Evolutionary conservation across 1,140 invertebrate species (phyloP).

Genomic region (Sycobia sp.): DNA sequence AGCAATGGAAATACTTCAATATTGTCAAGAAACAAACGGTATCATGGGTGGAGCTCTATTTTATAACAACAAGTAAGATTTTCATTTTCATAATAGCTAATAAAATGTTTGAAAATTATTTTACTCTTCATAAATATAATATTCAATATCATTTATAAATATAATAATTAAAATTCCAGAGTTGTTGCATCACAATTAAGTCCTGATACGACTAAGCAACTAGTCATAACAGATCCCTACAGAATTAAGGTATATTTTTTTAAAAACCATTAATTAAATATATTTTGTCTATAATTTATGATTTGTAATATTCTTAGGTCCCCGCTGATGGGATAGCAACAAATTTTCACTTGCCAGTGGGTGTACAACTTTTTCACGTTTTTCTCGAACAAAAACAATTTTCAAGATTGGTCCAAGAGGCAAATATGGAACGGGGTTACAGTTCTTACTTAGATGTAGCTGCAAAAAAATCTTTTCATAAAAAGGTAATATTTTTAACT

Average conservation of each 20-base stretch:
- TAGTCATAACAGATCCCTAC: slow-evolving; percentile 81
- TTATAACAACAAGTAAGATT: slow-evolving; percentile 79
- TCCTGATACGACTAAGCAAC: slow-evolving; percentile 73
- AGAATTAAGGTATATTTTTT: slow-evolving; percentile 68
- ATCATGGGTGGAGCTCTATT: slow-evolving; percentile 78
- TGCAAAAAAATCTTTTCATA: slow-evolving; percentile 41
- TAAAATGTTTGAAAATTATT: slow-evolving; percentile 1
- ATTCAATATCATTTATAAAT: slow-evolving; percentile 21
- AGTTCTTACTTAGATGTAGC: slow-evolving; percentile 43
- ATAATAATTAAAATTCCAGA: slow-evolving; percentile 60
- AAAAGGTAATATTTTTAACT: slow-evolving; percentile 43
- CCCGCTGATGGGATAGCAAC: slow-evolving; percentile 71
- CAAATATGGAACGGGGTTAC: slow-evolving; percentile 47
- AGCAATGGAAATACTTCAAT: slow-evolving; percentile 79
- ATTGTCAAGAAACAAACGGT: slow-evolving; percentile 74
- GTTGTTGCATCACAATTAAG: slow-evolving; percentile 79
- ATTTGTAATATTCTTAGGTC: slow-evolving; percentile 54
- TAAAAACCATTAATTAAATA: slow-evolving; percentile 1
- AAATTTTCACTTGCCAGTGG: slow-evolving; percentile 74
- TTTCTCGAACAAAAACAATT: slow-evolving; percentile 72
- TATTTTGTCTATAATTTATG: slow-evolving; percentile 4
- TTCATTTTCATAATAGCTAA: slow-evolving; percentile 15
- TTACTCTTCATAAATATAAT: neutral
- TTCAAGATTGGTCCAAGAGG: slow-evolving; percentile 47
- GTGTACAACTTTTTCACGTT: slow-evolving; percentile 78